Evolutionary conservation across 53 echinoderm and acorn worm species (phyloP), one percentile per base, ranked within the genome.

Genomic region (Holothuria leucospilota): DNA sequence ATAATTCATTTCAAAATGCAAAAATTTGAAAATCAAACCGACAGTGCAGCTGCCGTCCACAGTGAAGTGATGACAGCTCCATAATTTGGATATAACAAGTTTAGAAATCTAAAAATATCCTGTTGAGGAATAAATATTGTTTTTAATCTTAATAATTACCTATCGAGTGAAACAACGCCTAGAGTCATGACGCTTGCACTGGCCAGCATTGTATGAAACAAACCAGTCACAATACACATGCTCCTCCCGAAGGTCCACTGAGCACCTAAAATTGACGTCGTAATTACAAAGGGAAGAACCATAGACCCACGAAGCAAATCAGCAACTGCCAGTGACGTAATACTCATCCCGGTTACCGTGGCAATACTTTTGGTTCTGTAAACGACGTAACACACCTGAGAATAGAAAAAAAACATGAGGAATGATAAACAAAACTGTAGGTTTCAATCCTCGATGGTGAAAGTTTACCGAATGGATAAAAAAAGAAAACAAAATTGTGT

Each of bases 291-390:
- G 10, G 96, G 96, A 13, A 96, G 80, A 30, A 96, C 90, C 77
- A 94, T 29, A 24, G 89, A 72, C 2, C 96, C 94, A 24, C 96
- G 92, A 16, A 96, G 89, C 18, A 96, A 73, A 68, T 96, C 96
- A 24, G 96, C 96, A 12, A 96, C 73, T 70, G 96, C 88, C 30
- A 96, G 78, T 52, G 96, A 96, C 71, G 96, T 86, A 74, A 96
- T 96, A 49, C 96, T 89, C 96, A 96, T 94, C 24, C 96, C 96
- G 40, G 96, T 96, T n/a, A 92, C 96, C 20, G 94, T 96, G 86
- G 91, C 89, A 84, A 96, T 92, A 29, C 96, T 96, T 9, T 87
- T 90, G 18, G 96, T 96, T 30, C 94, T 92, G 53, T 94, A 90
- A 29, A 96, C 92, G 0, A 96, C 96, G 91, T 96, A 96, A 78